These are phyloP conservation scores for Opisthograptis luteolata DNA, from an alignment of 2,888 invertebrate genomes.

Conservation along the genomic window DNA sequence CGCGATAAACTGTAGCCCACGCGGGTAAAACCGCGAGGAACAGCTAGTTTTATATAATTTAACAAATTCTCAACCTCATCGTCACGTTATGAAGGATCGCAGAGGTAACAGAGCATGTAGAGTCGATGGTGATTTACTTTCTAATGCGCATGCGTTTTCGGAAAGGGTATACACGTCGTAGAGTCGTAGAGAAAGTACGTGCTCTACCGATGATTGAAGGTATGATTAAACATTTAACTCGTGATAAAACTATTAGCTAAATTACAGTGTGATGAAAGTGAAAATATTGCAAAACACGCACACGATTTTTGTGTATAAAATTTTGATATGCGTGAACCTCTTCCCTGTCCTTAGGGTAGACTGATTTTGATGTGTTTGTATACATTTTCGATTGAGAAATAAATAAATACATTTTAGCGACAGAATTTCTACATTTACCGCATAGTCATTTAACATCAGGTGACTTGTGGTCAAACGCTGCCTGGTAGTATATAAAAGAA, in stretches of 20 bases:
- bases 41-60: not conserved
- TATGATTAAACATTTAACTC: conserved; percentile 3
- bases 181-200: conserved; percentile 19
- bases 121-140: conserved; percentile 25
- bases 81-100: not conserved
- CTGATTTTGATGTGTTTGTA: too few relatives aligned
- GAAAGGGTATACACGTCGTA: conserved; percentile 17
- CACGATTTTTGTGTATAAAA: not conserved
- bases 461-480: too few relatives aligned
- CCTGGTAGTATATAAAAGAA: too few relatives aligned
- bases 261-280: conserved; percentile 3
- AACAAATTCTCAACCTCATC: not conserved
- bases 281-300: not conserved
- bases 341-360: too few relatives aligned
- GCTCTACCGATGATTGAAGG: conserved; percentile 21
- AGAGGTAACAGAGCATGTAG: conserved; percentile 36
- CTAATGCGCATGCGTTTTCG: conserved; percentile 23
- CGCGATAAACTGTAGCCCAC: too few relatives aligned
- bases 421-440: too few relatives aligned
- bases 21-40: too few relatives aligned
- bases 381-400: too few relatives aligned
- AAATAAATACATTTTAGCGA: too few relatives aligned
- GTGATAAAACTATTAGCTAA: conserved; percentile 7
- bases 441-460: too few relatives aligned
- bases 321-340: too few relatives aligned